Conservation (phyloP, 2,797 vertebrate genomes). For the Lacerta bilineata region DNA sequence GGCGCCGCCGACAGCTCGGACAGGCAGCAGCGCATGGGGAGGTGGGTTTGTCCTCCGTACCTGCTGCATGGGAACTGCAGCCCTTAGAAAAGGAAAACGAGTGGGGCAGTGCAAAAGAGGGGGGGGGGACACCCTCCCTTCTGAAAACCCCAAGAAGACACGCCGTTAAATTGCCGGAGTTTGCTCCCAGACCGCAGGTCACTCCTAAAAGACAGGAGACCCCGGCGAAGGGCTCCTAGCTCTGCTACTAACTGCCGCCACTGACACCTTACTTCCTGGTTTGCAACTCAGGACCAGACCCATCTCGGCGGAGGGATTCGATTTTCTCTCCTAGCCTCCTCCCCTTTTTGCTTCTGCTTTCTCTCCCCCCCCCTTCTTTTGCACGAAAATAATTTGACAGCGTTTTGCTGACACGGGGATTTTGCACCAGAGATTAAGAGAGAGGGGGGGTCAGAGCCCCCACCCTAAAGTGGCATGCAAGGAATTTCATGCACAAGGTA, state of each 20-base stretch:
- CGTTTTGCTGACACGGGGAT: slow-evolving; percentile 79
- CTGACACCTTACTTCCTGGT: slow-evolving; percentile 82
- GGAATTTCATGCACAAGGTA: slow-evolving; percentile 76
- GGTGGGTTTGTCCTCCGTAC: slow-evolving; percentile 30
- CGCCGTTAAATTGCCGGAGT: too few relatives aligned
- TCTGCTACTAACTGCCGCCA: slow-evolving; percentile 46
- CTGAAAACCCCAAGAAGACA: not conserved
- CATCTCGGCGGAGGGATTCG: slow-evolving; percentile 81
- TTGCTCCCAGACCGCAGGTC: not conserved
- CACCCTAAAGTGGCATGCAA: slow-evolving; percentile 63
- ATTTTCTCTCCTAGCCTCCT: slow-evolving; percentile 69
- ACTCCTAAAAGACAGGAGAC: not conserved
- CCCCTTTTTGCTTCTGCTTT: slow-evolving; percentile 65
- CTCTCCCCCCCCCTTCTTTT: slow-evolving; percentile 53
- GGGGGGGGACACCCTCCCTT: not conserved
- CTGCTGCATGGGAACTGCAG: slow-evolving; percentile 49
- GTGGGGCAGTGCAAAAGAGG: not conserved
- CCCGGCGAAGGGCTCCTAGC: slow-evolving; percentile 57
- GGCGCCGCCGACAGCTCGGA: slow-evolving; percentile 46
- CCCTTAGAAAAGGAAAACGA: slow-evolving; percentile 23
- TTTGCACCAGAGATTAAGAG: slow-evolving; percentile 70
- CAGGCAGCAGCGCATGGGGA: not conserved
- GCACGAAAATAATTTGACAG: slow-evolving; percentile 82
- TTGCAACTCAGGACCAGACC: slow-evolving; percentile 75
- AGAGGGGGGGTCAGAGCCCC: slow-evolving; percentile 49